Base-by-base conservation (phyloP, 2,113 vertebrate genomes). In the Chloropsis cyanopogon region DNA sequence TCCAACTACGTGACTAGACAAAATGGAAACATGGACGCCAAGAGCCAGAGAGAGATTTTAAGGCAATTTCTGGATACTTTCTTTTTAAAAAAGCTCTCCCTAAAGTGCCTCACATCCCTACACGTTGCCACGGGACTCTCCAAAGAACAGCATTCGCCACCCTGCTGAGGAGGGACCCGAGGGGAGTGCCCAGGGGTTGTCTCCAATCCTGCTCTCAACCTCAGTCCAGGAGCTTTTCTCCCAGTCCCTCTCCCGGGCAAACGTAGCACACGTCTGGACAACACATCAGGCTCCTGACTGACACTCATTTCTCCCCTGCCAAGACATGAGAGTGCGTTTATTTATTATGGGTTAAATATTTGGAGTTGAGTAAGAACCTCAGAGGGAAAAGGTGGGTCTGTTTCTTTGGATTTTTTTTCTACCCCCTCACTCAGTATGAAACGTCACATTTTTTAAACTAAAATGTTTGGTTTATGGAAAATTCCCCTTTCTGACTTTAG, bases 271-370 rank as follows among this genome's bases (percentile, higher is more conserved):
- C 47, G 26, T 39, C 73, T 82, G 92, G 87, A 92, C 87, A 92
- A 37, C 92, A 68, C 78, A 82, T 75, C 73, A 37, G 65, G 8
- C 69, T 84, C 84, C 68, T 39, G 60, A 90, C 64, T 78, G 87
- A 87, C 77, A 56, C 60, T 88, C 21, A 18, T 18, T 66, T 59
- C 68, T 88, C 33, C 88, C 41, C 80, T 88, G 88, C 76, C 82
- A 90, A 92, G 86, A 68, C 60, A 73, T 46, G 39, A 94, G 79
- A 89, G 85, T 52, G 44, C 21, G 0, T 82, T 89, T 94, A 85
- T 91, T 96, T 92, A 90, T 92, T 90, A 94, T 66, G 79, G 93
- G 85, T 91, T 86, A 94, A 93, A 90, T 86, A 93, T 78, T 46
- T 88, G 63, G 42, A 82, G 84, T 56, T 94, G 79, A 93, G 80